Evolutionary conservation across 2,113 vertebrate genomes (phyloP).

Genomic region (Sebastes fasciatus): DNA sequence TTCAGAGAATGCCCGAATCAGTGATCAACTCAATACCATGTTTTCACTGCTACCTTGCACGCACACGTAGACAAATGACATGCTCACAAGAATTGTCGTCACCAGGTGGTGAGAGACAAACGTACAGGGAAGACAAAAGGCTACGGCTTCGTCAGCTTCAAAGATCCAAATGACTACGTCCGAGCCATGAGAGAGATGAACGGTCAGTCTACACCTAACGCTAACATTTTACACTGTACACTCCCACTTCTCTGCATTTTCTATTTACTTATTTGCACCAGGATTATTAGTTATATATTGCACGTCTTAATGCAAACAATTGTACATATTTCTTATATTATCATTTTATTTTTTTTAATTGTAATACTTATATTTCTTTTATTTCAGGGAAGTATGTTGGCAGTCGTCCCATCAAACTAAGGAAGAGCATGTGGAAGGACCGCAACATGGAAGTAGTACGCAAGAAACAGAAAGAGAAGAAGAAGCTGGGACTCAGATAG

Average conservation of each 20-base stretch:
- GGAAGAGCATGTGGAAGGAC: slow-evolving; percentile 96
- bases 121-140: slow-evolving; percentile 95
- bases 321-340: no score
- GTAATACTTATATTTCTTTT: no score
- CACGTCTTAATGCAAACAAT: no score
- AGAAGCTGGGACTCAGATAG: slow-evolving; percentile 93
- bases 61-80: not conserved
- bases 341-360: no score
- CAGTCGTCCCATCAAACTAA: slow-evolving; percentile 93
- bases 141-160: slow-evolving; percentile 95
- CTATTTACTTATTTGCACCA: no score
- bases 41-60: no score
- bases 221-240: no score
- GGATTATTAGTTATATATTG: no score
- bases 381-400: slow-evolving; percentile 90
- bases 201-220: slow-evolving; percentile 78
- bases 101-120: slow-evolving; percentile 91
- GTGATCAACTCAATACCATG: no score
- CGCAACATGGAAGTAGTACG: slow-evolving; percentile 92
- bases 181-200: slow-evolving; percentile 96
- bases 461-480: slow-evolving; percentile 95
- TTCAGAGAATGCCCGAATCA: no score
- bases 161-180: slow-evolving; percentile 94
- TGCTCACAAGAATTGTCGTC: not conserved
- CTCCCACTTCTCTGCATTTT: no score